Conservation (phyloP, 2,113 vertebrate species). For the Lampris incognitus region DNA sequence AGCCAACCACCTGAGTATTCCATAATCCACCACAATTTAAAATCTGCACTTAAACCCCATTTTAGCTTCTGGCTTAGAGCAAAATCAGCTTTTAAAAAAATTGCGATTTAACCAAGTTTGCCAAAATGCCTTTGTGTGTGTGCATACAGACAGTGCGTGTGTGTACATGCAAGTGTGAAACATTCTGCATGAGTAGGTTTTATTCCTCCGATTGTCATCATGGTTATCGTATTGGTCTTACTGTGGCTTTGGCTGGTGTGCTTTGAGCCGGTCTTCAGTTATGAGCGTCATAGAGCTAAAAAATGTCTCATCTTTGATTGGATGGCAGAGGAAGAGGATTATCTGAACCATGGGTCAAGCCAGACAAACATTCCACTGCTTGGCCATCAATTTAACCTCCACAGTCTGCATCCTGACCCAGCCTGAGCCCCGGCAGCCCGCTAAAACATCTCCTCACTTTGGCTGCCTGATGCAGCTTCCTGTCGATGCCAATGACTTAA, state of each 20-base stretch:
- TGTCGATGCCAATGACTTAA: constrained; percentile 3
- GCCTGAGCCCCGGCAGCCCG: neutral
- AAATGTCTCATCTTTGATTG: constrained; percentile 7
- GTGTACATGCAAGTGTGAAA: neutral
- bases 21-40: constrained; percentile 63
- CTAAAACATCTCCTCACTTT: constrained; percentile 12
- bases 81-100: constrained; percentile 64
- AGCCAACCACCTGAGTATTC: constrained; percentile 45
- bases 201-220: neutral
- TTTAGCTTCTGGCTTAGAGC: constrained; percentile 60
- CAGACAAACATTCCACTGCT: neutral
- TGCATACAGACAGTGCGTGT: neutral
- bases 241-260: neutral
- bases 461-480: neutral
- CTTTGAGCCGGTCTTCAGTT: constrained; percentile 3
- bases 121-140: constrained; percentile 23
- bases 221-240: neutral
- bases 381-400: no score
- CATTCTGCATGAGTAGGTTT: neutral
- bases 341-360: constrained; percentile 2
- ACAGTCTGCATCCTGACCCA: neutral
- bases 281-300: constrained; percentile 3
- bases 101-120: constrained; percentile 31
- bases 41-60: constrained; percentile 69
- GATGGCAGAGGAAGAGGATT: neutral